Conservation (phyloP, 2,797 vertebrate genomes). For the Limnodromus scolopaceus region DNA sequence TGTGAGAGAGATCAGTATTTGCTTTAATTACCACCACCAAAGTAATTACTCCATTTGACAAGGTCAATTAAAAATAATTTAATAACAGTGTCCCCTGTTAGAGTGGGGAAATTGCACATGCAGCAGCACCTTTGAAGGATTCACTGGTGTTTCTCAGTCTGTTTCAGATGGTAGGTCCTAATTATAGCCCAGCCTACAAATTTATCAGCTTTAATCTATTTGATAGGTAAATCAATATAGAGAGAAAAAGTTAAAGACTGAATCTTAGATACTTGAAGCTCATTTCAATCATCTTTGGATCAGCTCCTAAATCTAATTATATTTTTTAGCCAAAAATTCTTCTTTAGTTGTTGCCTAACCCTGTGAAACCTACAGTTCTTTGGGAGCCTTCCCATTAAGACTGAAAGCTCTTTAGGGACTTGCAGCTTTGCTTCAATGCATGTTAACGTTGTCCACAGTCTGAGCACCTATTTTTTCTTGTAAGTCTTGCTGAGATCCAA, state of each 20-base stretch:
- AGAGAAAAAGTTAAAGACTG: neutral
- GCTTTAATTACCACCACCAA: neutral
- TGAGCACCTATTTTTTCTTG: neutral
- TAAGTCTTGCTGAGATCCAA: neutral
- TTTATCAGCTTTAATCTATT: neutral
- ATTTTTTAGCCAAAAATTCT: neutral
- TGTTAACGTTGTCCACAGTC: neutral
- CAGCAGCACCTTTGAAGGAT: neutral
- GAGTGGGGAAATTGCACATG: neutral
- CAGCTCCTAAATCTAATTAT: neutral
- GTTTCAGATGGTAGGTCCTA: neutral
- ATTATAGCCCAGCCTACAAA: neutral
- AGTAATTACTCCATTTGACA: constrained; percentile 23
- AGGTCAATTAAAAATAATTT: constrained; percentile 40
- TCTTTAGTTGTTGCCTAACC: neutral
- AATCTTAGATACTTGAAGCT: neutral
- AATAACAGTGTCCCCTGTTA: neutral
- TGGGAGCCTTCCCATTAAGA: neutral
- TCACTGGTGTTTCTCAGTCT: neutral
- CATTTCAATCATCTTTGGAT: neutral
- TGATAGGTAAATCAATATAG: neutral
- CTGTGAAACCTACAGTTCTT: neutral
- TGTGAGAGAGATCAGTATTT: neutral
- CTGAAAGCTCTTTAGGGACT: neutral
- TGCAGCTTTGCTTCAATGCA: neutral